A percentile compares a stretch with the other conserved stretches of the same genome.
Evolutionary conservation across 2,888 invertebrate genomes (phyloP).

Genomic region (Melanostoma scalare): DNA sequence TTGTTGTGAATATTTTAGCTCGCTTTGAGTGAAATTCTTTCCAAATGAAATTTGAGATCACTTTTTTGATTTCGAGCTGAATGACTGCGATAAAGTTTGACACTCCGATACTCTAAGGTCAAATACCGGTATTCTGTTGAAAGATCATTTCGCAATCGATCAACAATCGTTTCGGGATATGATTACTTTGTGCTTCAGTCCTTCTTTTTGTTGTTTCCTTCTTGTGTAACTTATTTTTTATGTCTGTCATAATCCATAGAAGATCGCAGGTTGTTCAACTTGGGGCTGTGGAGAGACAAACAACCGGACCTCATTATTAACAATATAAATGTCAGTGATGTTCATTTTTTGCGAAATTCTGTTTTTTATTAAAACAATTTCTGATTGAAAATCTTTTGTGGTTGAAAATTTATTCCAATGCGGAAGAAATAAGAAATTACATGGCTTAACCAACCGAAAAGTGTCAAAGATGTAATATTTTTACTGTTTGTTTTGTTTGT

Average conservation of each 20-base stretch:
- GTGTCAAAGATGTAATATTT: constrained; percentile 47
- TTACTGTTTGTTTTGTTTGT: constrained; percentile 63
- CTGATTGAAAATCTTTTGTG: constrained; percentile 9
- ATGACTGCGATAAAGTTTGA: constrained; percentile 35
- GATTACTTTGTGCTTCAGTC: constrained; percentile 32
- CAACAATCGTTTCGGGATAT: constrained; percentile 41
- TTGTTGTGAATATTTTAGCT: constrained; percentile 8
- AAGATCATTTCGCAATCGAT: constrained; percentile 58
- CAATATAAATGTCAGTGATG: not conserved
- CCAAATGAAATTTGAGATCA: constrained; percentile 7
- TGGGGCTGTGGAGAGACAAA: not conserved
- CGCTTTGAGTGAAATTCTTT: constrained; percentile 45
- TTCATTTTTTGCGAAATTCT: too few species aligned
- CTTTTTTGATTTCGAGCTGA: constrained; percentile 26
- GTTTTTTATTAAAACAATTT: not conserved
- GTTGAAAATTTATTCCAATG: constrained; percentile 27
- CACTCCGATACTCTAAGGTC: constrained; percentile 34
- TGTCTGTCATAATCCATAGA: constrained; percentile 21
- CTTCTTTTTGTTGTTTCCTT: constrained; percentile 5
- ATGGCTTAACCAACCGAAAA: constrained; percentile 20
- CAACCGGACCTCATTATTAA: not conserved
- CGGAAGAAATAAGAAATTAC: constrained; percentile 41
- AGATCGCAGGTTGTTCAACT: constrained; percentile 57
- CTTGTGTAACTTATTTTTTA: not conserved
- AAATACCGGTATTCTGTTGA: constrained; percentile 53